These are phyloP conservation scores for Blastobasis adustella DNA, from an alignment of 2,888 invertebrate species.

Conservation along the genomic window DNA sequence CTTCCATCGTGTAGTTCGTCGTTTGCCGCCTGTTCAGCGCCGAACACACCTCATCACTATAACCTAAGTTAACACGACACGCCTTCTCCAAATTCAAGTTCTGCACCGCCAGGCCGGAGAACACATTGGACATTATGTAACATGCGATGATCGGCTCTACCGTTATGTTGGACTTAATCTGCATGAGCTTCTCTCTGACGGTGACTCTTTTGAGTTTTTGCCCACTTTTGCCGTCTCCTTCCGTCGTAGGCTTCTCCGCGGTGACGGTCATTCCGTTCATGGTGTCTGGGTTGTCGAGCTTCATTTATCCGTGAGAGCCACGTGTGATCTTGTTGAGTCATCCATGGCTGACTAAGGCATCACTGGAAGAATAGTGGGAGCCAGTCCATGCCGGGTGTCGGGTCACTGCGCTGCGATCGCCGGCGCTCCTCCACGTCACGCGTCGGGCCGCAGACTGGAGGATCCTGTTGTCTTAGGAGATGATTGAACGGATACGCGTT, in stretches of 20 bases:
- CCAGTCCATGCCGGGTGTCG: no score
- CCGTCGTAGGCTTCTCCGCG: conserved; percentile 43
- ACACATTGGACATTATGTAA: conserved; percentile 80
- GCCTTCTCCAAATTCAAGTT: conserved; percentile 84
- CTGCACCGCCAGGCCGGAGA: conserved; percentile 86
- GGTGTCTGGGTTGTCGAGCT: conserved; percentile 26
- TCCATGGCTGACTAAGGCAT: conserved; percentile 7
- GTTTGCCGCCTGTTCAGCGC: conserved; percentile 83
- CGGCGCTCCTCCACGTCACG: conserved; percentile 19
- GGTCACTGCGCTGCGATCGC: no score
- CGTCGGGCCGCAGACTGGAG: conserved; percentile 46
- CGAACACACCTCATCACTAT: conserved; percentile 81
- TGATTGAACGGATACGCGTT: conserved; percentile 67
- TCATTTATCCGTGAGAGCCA: conserved; percentile 2
- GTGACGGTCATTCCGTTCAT: conserved; percentile 61
- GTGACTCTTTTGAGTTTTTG: conserved; percentile 38
- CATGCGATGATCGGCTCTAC: conserved; percentile 81
- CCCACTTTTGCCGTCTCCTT: conserved; percentile 40
- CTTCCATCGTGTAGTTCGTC: conserved; percentile 70
- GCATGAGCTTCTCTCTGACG: conserved; percentile 59
- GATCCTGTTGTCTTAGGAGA: conserved; percentile 62
- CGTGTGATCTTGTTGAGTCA: conserved; percentile 35
- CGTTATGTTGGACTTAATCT: conserved; percentile 76
- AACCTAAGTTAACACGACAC: conserved; percentile 86
- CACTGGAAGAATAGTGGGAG: no score